These are phyloP conservation scores for Henricia sp. DNA, from an alignment of 53 echinoderm and acorn worm species.

Conservation along the genomic window DNA sequence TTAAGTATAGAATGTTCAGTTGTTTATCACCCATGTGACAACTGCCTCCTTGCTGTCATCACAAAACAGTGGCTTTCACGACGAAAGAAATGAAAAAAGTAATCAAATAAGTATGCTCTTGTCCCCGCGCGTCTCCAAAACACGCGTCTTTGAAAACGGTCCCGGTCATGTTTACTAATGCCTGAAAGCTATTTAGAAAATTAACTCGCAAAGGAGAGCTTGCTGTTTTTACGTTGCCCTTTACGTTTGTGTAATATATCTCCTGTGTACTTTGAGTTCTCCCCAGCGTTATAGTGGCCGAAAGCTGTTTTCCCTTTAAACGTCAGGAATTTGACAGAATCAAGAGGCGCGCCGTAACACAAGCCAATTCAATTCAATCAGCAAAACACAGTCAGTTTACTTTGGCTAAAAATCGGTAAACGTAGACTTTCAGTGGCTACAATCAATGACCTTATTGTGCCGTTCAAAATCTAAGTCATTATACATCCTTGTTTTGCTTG, in stretches of 20 bases:
- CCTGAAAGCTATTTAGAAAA: slow-evolving; percentile 38
- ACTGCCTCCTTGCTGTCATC: no score
- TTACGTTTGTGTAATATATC: slow-evolving; percentile 4
- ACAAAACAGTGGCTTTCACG: no score
- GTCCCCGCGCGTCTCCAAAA: neutral
- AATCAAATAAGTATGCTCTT: no score
- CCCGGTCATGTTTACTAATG: neutral
- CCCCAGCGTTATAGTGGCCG: neutral
- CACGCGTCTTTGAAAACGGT: slow-evolving; percentile 21
- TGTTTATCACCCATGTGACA: no score
- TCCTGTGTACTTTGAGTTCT: neutral
- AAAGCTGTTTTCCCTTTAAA: neutral
- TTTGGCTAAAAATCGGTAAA: neutral
- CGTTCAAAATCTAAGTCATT: neutral
- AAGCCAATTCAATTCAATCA: slow-evolving; percentile 15
- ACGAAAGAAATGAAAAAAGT: no score
- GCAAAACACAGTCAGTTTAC: neutral
- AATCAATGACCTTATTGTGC: neutral
- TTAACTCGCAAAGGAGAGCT: neutral
- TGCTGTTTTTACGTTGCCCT: neutral
- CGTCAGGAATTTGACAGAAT: neutral
- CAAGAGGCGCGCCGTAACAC: neutral
- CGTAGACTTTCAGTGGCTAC: neutral
- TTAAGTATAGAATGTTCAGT: no score
- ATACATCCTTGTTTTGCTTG: neutral